A percentile compares a stretch with the other conserved stretches of the same genome.
Conservation (phyloP, 92 coral and sea anemone genomes). For the Porites rus region DNA sequence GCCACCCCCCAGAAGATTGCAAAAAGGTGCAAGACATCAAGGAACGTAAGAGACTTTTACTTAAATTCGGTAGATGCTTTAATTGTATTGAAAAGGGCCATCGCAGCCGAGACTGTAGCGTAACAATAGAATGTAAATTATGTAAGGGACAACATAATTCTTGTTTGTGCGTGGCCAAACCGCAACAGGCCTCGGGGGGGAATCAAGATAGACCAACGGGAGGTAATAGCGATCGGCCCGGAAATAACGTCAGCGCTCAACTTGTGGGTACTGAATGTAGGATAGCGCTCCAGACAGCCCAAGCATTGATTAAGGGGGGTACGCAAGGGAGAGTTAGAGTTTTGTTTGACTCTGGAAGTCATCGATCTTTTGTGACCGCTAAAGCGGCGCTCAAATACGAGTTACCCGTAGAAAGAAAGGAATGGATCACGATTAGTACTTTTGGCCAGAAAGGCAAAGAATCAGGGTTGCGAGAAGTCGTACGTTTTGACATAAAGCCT, state of each 20-base stretch:
- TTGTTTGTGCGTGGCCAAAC: too few species aligned
- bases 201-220: not conserved
- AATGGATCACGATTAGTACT: constrained; percentile 47
- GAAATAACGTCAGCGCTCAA: not conserved
- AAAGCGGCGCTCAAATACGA: constrained; percentile 6
- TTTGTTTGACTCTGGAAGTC: constrained; percentile 60
- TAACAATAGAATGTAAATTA: too few species aligned
- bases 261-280: constrained; percentile 31
- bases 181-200: too few species aligned
- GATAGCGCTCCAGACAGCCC: constrained; percentile 21
- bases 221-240: not conserved
- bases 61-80: too few species aligned
- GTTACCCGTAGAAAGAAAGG: constrained; percentile 30
- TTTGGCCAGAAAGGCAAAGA: constrained; percentile 34
- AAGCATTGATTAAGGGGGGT: constrained; percentile 20
- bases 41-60: too few species aligned
- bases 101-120: too few species aligned
- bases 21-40: too few species aligned
- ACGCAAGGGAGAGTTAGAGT: too few species aligned
- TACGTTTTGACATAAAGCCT: constrained; percentile 32
- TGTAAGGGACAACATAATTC: too few species aligned
- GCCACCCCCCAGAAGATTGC: too few species aligned
- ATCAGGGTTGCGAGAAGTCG: constrained; percentile 43
- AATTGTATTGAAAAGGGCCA: too few species aligned
- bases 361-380: constrained; percentile 47